These are phyloP conservation scores for Pygmarrhopalites habei DNA, from an alignment of 1,140 invertebrate genomes.

Conservation along the genomic window DNA sequence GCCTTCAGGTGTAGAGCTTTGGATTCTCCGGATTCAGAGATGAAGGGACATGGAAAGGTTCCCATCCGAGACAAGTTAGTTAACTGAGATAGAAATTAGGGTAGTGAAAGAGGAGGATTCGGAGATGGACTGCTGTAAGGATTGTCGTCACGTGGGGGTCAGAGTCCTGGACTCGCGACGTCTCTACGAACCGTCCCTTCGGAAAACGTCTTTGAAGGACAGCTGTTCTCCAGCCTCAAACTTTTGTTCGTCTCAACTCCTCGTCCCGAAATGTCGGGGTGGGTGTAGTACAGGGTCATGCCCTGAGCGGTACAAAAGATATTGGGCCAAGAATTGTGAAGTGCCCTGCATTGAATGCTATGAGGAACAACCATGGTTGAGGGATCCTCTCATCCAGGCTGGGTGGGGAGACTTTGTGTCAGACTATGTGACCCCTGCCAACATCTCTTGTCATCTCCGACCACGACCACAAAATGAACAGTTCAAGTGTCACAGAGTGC, in stretches of 20 bases:
- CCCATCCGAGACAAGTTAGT: no score
- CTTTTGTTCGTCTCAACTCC: background rate
- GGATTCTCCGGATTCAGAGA: no score
- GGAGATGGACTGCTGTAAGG: no score
- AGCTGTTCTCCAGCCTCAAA: background rate
- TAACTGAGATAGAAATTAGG: no score
- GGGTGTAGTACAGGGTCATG: conserved; percentile 3
- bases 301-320: conserved; percentile 22
- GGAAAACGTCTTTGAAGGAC: background rate
- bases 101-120: no score
- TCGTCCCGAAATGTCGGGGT: background rate
- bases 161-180: background rate
- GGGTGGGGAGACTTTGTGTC: conserved; percentile 27
- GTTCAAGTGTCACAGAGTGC: conserved; percentile 31
- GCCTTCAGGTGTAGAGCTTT: no score
- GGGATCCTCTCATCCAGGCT: conserved; percentile 21
- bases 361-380: conserved; percentile 32
- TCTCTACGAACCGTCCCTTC: background rate
- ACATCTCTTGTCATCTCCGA: conserved; percentile 23
- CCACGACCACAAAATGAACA: conserved; percentile 26
- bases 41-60: no score
- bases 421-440: conserved; percentile 23
- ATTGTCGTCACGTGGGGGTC: background rate
- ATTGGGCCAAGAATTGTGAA: conserved; percentile 26
- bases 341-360: conserved; percentile 10